phyloP scores from a whole-genome alignment of 2,797 vertebrate genomes.

The Corythornis leucogaster region DNA sequence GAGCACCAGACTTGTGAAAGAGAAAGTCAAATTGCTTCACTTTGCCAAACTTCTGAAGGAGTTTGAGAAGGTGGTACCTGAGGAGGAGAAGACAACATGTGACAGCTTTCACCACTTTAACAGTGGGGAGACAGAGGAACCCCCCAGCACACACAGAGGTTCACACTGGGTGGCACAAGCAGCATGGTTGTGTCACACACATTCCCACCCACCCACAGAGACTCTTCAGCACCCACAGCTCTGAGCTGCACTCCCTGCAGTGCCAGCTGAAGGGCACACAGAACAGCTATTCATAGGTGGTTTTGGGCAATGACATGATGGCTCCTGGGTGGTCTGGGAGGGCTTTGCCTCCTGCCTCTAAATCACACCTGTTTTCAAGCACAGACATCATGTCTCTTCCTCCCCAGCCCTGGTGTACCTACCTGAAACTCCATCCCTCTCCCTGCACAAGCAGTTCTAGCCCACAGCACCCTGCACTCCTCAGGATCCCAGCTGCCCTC shows the following conservation, averaged over 20 bases:
- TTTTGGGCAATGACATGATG: neutral
- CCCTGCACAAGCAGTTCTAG: neutral
- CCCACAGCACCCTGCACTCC: neutral
- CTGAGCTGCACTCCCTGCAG: neutral
- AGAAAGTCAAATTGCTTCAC: conserved; percentile 99
- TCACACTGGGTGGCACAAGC: neutral
- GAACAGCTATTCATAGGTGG: neutral
- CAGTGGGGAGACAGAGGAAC: neutral
- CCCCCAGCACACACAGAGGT: accelerated
- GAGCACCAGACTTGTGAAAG: conserved; percentile 96
- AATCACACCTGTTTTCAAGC: neutral
- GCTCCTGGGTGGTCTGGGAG: neutral
- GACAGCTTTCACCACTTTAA: neutral
- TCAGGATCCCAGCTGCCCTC: neutral
- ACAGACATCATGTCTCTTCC: accelerated
- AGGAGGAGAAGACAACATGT: conserved; percentile 14
- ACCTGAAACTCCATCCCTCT: neutral
- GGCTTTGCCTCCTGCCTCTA: neutral
- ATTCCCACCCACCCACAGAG: neutral
- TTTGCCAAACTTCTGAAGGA: conserved; percentile 95
- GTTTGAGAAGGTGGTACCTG: conserved; percentile 95
- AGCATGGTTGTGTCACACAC: neutral
- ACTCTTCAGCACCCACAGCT: neutral
- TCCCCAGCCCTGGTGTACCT: neutral
- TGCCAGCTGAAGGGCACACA: neutral